Evolutionary conservation across 2,113 vertebrate species (phyloP).

Genomic region (Desmodus rotundus): DNA sequence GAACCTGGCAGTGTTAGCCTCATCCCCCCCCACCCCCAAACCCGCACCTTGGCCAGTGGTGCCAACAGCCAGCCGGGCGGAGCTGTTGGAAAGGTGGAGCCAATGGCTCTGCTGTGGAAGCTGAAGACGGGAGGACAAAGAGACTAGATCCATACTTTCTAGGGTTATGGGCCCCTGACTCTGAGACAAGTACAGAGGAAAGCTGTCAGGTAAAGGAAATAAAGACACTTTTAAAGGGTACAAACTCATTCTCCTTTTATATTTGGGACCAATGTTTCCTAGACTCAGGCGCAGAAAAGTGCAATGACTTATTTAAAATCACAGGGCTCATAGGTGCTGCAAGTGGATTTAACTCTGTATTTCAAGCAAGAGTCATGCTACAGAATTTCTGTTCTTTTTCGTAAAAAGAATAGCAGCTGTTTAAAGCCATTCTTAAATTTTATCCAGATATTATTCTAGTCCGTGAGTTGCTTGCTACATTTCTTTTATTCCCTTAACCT

Average conservation of each 20-base stretch:
- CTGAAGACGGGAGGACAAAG: background rate
- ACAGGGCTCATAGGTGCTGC: background rate
- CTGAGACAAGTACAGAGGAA: background rate
- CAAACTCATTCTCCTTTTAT: background rate
- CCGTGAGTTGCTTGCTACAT: background rate
- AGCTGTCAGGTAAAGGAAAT: background rate
- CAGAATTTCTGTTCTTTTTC: background rate
- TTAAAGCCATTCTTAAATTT: background rate
- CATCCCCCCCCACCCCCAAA: too few species aligned
- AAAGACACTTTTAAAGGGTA: background rate
- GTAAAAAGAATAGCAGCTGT: background rate
- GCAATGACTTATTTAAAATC: background rate
- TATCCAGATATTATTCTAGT: background rate
- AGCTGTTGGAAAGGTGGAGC: background rate
- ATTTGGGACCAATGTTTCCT: background rate
- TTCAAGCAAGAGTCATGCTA: background rate
- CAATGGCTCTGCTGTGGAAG: background rate
- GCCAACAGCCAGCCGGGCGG: background rate
- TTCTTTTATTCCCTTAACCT: background rate
- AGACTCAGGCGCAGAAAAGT: background rate
- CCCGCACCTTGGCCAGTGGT: background rate
- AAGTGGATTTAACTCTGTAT: background rate
- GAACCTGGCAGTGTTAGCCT: background rate
- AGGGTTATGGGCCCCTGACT: background rate
- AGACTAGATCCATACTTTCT: background rate